Base-by-base conservation (phyloP, 2,797 vertebrate species). In the Galaxias olidus region DNA sequence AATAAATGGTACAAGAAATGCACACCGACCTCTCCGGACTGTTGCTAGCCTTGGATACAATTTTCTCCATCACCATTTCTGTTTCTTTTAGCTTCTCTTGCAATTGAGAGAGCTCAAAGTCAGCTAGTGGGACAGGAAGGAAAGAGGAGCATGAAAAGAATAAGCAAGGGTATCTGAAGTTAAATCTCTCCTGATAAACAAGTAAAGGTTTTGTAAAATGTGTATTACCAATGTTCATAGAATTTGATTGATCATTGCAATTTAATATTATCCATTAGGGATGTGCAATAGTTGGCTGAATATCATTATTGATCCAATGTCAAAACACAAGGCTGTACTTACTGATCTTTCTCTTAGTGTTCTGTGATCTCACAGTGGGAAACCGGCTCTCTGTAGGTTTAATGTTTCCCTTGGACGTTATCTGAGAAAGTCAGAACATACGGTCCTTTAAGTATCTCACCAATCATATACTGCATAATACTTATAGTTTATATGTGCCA, bases 61-160 rank as follows among this genome's bases (percentile, higher is more conserved):
- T 91, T 67, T 93, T 95, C 91, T 98, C 96, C 94, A 99, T 97
- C 73, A 95, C 94, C 84, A 94, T 85, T 84, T 98, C 97, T 0
- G 96, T 98, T 76, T 98, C 96, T 69, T 88, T 93, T 78, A 98
- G 88, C 81, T 95, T 96, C 81, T 98, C 96, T 86, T 99, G 96
- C 54, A 99, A 94, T 76, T 98, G 96, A 55, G 87, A 75, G 72
- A 98, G 89, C 75, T 99, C 94, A 65, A 93, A 98, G 79, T 98
- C 96, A 50, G 95, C 96, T 99, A 58, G 13, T n/a, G 15, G 58
- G 8, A 51, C 4, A 55, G 2, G 61, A 41, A 61, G 5, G 46
- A 20, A n/a, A 51, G 12, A 18, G 30, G 14, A n/a, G 9, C 17
- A 55, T 10, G 17, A 17, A 30, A n/a, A 44, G 57, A 10, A 19